Conservation (phyloP, 1,140 invertebrate species). For the Venustaconcha ellipsiformis region DNA sequence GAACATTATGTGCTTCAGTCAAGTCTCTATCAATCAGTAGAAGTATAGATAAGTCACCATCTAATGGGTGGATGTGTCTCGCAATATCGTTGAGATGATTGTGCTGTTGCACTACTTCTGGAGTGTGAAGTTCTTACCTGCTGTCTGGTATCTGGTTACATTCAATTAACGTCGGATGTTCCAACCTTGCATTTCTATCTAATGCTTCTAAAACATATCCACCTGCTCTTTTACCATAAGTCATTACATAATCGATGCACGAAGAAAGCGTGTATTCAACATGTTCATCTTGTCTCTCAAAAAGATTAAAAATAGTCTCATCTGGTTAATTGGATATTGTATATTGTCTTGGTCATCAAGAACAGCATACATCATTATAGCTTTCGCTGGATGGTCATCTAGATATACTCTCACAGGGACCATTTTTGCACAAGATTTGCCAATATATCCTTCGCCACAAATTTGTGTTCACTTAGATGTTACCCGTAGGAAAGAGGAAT, state of each 20-base stretch:
- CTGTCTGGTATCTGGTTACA: slow-evolving; percentile 14
- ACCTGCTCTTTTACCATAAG: slow-evolving; percentile 1
- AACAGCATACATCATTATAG: slow-evolving; percentile 19
- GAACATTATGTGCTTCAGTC: slow-evolving; percentile 22
- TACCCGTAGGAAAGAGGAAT: too few species aligned
- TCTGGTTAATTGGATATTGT: slow-evolving; percentile 8
- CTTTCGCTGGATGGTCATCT: not conserved
- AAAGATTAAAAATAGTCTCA: slow-evolving; percentile 22
- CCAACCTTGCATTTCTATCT: slow-evolving; percentile 5
- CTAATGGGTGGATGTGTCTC: slow-evolving; percentile 7
- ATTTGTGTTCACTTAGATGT: slow-evolving; percentile 24
- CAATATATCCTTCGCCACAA: slow-evolving; percentile 17
- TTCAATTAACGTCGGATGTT: slow-evolving; percentile 13
- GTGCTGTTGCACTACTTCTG: slow-evolving; percentile 13
- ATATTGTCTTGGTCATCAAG: slow-evolving; percentile 36
- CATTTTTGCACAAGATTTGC: slow-evolving; percentile 38
- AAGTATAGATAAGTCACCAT: slow-evolving; percentile 13
- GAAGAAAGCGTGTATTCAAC: slow-evolving; percentile 10
- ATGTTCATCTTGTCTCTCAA: not conserved
- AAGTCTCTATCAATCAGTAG: slow-evolving; percentile 30
- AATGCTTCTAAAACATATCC: slow-evolving; percentile 18
- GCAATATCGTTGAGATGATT: slow-evolving; percentile 19
- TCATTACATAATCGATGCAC: slow-evolving; percentile 5
- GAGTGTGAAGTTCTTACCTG: slow-evolving; percentile 28
- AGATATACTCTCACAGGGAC: slow-evolving; percentile 13